Base-by-base conservation (phyloP, 37 sponge, comb jelly and placozoan genomes). In the Bolinopsis microptera region DNA sequence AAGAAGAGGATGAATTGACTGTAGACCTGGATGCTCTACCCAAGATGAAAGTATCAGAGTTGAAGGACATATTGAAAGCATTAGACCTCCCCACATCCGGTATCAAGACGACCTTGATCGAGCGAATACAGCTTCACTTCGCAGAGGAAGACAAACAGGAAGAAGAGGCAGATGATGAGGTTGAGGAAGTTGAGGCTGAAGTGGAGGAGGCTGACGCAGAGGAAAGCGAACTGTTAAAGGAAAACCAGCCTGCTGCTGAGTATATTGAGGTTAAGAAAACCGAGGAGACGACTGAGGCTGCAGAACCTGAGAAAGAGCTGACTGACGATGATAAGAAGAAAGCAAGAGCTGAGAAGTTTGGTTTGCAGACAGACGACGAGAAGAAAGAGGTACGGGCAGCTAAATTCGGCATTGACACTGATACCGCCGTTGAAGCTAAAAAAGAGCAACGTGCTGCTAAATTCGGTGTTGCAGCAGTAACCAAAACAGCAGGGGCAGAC, bases 121-220 rank as follows among this genome's bases (percentile, higher is more conserved):
- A 86, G 61, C 90, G 90, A 3, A 86, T 86, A 39, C 90, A 86
- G 90, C 30, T 39, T 13, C 90, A 86, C 26, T 86, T 86, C 22
- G 90, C 90, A n/a, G 90, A 86, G 90, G 90, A 86, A 48, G 90
- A 86, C 36, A 38, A 86, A 30, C 61, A 86, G 61, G 61, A 86
- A 25, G 90, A 86, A 41, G 90, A 1, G 61, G 30, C 61, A 24
- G 61, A 0, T 36, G 61, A 9, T 0, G 90, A 26, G 28, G 61
- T n/a, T 28, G 35, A 9, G 61, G 90, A 2, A 13, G 61, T 48
- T 22, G 90, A 0, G 23, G 61, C 48, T 0, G 61, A 41, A 27
- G 90, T 39, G 90, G 35, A 9, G 61, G 90, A 86, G 36, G 2
- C 0, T 9, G 41, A 27, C 28, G 61, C 23, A n/a, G 90, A 86